Evolutionary conservation across 2,797 vertebrate species (phyloP).

Genomic region (Triplophysa yarkandensis): DNA sequence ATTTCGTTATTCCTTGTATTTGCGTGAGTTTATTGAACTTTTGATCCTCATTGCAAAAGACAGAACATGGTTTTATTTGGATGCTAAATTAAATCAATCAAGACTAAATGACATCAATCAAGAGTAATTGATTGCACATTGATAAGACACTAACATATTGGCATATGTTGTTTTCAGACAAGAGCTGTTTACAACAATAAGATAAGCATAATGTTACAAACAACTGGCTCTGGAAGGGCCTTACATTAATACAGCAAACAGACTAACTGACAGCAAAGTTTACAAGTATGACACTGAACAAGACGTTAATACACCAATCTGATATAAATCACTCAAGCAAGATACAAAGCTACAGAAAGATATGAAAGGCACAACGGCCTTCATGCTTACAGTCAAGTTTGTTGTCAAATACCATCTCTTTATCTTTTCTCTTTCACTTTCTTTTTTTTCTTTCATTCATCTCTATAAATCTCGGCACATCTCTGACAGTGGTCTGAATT

Average conservation of each 20-base stretch:
- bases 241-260: not conserved
- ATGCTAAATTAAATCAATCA: not conserved
- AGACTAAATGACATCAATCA: slow-evolving; percentile 18
- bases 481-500: slow-evolving; percentile 45
- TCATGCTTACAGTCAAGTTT: not conserved
- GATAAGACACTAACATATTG: slow-evolving; percentile 18
- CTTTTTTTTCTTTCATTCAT: not conserved
- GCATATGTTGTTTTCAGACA: slow-evolving; percentile 12
- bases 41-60: not conserved
- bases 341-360: not conserved
- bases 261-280: slow-evolving; percentile 2
- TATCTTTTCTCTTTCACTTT: slow-evolving; percentile 7
- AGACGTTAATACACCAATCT: not conserved
- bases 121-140: slow-evolving; percentile 20
- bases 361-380: not conserved
- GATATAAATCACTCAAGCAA: not conserved
- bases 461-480: slow-evolving; percentile 20
- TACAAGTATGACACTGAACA: slow-evolving; percentile 3
- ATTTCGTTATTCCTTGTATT: not conserved
- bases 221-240: slow-evolving; percentile 1
- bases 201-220: slow-evolving; percentile 14
- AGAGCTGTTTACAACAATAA: slow-evolving; percentile 13
- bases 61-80: not conserved
- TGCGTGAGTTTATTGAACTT: not conserved
- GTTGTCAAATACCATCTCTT: not conserved